Conservation (phyloP, 53 echinoderm and acorn worm genomes). For the Actinopyga echinites region DNA sequence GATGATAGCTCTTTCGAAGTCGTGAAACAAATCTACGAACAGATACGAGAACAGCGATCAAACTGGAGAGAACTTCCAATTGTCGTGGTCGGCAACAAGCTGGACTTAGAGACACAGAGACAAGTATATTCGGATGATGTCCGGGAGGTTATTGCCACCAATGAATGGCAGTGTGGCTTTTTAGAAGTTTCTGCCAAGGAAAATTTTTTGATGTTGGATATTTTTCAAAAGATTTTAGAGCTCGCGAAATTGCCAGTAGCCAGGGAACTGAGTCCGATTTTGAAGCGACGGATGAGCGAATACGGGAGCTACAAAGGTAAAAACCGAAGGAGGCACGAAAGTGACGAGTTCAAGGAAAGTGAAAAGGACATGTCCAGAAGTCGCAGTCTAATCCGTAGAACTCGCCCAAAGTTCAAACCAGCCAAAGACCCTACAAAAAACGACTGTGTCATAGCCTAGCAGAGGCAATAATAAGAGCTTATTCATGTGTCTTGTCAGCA, state of each 20-base stretch:
- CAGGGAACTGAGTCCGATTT: conserved; percentile 85
- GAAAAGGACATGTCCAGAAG: conserved; percentile 95
- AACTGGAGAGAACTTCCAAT: conserved; percentile 87
- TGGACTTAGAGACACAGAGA: conserved; percentile 73
- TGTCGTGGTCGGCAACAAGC: conserved; percentile 91
- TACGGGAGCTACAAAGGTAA: conserved; percentile 79
- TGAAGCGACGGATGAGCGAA: conserved; percentile 96
- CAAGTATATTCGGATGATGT: conserved; percentile 83
- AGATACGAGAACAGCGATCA: conserved; percentile 89
- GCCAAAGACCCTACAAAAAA: conserved; percentile 82
- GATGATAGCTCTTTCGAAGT: conserved; percentile 78
- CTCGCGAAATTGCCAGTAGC: conserved; percentile 95
- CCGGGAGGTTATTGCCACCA: conserved; percentile 65
- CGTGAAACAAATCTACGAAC: conserved; percentile 90
- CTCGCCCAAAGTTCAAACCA: conserved; percentile 90
- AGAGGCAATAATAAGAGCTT: no score
- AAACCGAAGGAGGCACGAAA: conserved; percentile 62
- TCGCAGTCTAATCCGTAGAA: conserved; percentile 91
- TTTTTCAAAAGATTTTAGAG: conserved; percentile 91
- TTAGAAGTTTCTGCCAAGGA: conserved; percentile 92
- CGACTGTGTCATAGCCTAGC: conserved; percentile 92
- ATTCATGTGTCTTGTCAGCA: no score
- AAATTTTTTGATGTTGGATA: conserved; percentile 85
- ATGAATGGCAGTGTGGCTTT: conserved; percentile 89
- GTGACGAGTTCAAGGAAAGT: conserved; percentile 70